Evolutionary conservation across 2,797 vertebrate species (phyloP).

Genomic region (Rhynchotus rufescens): DNA sequence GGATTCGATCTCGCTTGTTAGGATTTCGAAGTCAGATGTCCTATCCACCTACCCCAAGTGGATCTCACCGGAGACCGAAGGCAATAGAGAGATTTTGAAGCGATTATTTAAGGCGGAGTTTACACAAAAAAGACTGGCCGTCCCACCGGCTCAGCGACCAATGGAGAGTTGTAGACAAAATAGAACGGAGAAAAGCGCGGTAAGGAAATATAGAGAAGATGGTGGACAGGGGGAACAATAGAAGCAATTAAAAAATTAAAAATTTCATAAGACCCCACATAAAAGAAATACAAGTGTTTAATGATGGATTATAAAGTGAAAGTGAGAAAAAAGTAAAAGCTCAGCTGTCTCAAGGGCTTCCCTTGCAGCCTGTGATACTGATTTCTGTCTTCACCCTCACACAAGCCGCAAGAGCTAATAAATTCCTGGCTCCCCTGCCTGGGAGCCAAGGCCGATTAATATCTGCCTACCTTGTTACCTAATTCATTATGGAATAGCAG

Average conservation of each 20-base stretch:
- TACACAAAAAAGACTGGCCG: too few species aligned
- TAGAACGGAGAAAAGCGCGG: too few species aligned
- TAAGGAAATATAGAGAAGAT: too few species aligned
- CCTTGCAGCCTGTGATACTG: slow-evolving; percentile 79
- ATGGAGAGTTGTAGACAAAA: too few species aligned
- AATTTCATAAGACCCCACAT: slow-evolving; percentile 83
- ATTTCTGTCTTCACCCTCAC: slow-evolving; percentile 82
- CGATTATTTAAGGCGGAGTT: too few species aligned
- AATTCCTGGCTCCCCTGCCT: slow-evolving; percentile 87
- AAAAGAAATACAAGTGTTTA: slow-evolving; percentile 87
- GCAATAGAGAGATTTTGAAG: too few species aligned
- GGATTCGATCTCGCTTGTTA: too few species aligned
- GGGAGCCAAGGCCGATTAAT: slow-evolving; percentile 97
- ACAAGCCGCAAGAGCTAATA: slow-evolving; percentile 91
- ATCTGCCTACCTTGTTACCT: slow-evolving; percentile 99
- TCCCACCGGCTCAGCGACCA: too few species aligned
- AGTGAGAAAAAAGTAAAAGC: slow-evolving; percentile 74
- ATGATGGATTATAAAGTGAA: slow-evolving; percentile 82
- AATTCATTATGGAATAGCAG: slow-evolving; percentile 99
- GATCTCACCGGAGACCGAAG: too few species aligned
- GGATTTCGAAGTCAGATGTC: too few species aligned
- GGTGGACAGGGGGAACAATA: too few species aligned
- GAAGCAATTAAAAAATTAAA: slow-evolving; percentile 88
- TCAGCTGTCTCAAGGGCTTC: slow-evolving; percentile 83
- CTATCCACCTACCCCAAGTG: too few species aligned